These are phyloP conservation scores for Lepidurus couesii DNA, from an alignment of 1,140 invertebrate species.

Conservation along the genomic window DNA sequence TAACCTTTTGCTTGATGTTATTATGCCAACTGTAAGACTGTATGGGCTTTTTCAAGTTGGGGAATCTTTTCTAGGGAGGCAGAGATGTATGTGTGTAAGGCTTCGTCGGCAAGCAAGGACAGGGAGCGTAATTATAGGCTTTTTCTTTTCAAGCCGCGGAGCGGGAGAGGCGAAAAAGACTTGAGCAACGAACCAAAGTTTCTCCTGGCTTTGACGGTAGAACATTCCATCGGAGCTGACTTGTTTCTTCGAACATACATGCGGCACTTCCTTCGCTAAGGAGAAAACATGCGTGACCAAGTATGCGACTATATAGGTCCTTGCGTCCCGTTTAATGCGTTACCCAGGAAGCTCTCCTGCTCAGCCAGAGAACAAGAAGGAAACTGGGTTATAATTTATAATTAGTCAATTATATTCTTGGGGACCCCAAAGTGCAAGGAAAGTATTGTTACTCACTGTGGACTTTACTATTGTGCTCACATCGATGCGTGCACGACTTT, in stretches of 20 bases:
- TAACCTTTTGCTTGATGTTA: background rate
- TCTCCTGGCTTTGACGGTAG: background rate
- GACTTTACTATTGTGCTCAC: background rate
- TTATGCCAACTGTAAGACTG: conserved; percentile 3
- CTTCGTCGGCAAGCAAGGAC: background rate
- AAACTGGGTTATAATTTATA: background rate
- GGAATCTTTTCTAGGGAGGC: background rate
- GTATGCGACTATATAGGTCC: background rate
- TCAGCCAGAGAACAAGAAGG: background rate
- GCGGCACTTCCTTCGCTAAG: background rate
- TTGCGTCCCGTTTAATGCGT: background rate
- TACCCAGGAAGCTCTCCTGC: background rate
- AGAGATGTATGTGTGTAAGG: background rate
- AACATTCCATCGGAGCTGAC: background rate
- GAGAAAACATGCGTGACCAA: conserved; percentile 8
- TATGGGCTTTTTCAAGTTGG: background rate
- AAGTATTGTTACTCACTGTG: background rate
- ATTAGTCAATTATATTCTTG: conserved; percentile 6
- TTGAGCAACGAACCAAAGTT: background rate
- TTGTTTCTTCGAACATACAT: background rate
- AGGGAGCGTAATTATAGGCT: conserved; percentile 15
- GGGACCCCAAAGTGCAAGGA: background rate
- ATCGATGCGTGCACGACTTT: background rate
- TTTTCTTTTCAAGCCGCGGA: background rate
- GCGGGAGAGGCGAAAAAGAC: background rate